phyloP scores from a whole-genome alignment of 2,888 invertebrate species.

The Cremastinae sp. region DNA sequence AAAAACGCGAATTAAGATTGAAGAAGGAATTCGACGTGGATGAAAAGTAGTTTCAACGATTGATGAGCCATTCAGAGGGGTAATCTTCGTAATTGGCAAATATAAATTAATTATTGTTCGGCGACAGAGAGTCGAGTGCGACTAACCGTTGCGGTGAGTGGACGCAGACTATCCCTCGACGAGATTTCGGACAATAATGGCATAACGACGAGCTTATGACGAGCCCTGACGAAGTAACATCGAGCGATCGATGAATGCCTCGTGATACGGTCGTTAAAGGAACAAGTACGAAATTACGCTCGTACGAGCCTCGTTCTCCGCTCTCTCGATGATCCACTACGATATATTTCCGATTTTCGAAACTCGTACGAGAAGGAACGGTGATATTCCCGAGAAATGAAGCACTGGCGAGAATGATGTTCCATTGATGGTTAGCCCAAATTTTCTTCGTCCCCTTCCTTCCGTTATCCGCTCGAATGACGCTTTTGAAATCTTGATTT shows the following conservation, averaged over 20 bases:
- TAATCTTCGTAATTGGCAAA: background rate
- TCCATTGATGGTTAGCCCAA: conserved; percentile 2
- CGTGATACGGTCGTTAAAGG: conserved; percentile 35
- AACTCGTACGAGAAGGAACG: background rate
- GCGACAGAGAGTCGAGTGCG: conserved; percentile 4
- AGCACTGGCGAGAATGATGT: background rate
- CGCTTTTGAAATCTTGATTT: too few species aligned
- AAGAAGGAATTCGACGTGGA: background rate
- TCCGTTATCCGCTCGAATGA: background rate
- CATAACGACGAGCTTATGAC: conserved; percentile 52
- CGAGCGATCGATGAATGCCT: conserved; percentile 36
- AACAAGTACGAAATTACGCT: conserved; percentile 28
- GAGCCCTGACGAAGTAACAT: conserved; percentile 21
- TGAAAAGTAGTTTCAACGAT: background rate
- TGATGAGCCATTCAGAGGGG: conserved; percentile 3
- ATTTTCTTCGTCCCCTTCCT: background rate
- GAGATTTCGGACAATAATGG: conserved; percentile 60
- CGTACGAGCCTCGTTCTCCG: background rate
- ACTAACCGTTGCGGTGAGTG: conserved; percentile 66
- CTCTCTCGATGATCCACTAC: background rate
- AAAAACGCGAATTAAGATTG: background rate
- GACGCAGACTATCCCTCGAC: conserved; percentile 68
- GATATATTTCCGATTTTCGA: conserved; percentile 12
- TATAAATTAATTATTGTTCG: conserved; percentile 4
- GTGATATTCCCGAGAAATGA: background rate